These are phyloP conservation scores for Novumbra hubbsi DNA, from an alignment of 2,797 vertebrate genomes.

Conservation along the genomic window DNA sequence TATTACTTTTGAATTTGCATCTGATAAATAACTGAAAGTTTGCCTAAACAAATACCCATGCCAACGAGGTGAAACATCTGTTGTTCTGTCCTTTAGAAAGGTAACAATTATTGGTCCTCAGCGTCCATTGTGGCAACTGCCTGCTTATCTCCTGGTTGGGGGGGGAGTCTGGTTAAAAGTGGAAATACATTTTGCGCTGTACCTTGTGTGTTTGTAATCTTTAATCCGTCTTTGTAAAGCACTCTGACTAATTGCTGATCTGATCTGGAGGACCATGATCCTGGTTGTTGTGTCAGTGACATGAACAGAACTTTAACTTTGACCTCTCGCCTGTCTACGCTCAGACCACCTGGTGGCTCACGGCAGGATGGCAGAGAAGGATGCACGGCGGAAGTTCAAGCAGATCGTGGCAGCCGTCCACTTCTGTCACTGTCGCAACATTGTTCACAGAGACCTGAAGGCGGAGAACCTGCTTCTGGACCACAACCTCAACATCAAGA, in stretches of 20 bases:
- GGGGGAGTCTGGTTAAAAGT: no score
- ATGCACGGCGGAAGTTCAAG: conserved; percentile 95
- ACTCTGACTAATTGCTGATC: not conserved
- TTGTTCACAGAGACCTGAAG: conserved; percentile 97
- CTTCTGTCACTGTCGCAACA: conserved; percentile 96
- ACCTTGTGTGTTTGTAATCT: no score
- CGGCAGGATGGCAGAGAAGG: conserved; percentile 97
- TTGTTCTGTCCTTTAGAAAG: no score
- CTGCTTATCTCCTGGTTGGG: no score
- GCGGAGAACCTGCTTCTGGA: conserved; percentile 97
- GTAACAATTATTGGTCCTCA: no score
- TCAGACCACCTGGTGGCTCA: conserved; percentile 97
- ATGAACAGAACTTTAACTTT: not conserved
- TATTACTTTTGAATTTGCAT: no score
- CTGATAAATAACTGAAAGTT: no score
- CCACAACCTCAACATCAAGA: conserved; percentile 99
- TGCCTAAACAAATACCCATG: no score
- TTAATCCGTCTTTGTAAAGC: not conserved
- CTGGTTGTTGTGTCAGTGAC: not conserved
- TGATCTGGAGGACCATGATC: not conserved
- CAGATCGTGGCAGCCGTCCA: conserved; percentile 96
- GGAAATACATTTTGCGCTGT: no score
- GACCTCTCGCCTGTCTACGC: not conserved
- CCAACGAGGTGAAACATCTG: no score
- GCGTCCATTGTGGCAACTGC: no score